Evolutionary conservation across 1,140 invertebrate species (phyloP).

Genomic region (Drosophila watanabei): DNA sequence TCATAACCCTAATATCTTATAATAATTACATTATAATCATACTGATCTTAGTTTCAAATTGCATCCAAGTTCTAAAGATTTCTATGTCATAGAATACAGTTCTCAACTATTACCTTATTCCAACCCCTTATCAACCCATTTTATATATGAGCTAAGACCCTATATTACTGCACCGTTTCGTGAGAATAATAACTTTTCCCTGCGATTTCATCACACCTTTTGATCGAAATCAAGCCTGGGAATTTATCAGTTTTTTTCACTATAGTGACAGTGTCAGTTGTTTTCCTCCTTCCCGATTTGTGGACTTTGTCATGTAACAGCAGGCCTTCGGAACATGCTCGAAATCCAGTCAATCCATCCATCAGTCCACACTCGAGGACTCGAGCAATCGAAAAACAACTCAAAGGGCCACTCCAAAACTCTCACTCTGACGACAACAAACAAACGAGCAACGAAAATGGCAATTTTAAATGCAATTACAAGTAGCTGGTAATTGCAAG

Average conservation of each 20-base stretch:
- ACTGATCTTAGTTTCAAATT: too few species aligned
- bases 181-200: neutral
- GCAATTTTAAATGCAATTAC: slow-evolving; percentile 70
- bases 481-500: slow-evolving; percentile 51
- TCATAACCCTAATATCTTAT: neutral
- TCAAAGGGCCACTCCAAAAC: slow-evolving; percentile 33
- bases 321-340: slow-evolving; percentile 29
- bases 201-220: slow-evolving; percentile 14
- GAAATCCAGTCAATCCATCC: slow-evolving; percentile 21
- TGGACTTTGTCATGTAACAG: slow-evolving; percentile 47
- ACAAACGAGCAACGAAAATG: slow-evolving; percentile 18
- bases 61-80: neutral
- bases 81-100: accelerated
- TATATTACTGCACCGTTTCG: slow-evolving; percentile 22
- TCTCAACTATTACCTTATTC: neutral
- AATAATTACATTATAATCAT: neutral
- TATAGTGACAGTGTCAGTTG: slow-evolving; percentile 2
- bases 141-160: slow-evolving; percentile 4
- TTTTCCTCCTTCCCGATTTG: slow-evolving; percentile 22
- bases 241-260: slow-evolving; percentile 20
- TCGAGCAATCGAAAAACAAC: slow-evolving; percentile 37
- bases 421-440: slow-evolving; percentile 38
- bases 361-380: slow-evolving; percentile 1
- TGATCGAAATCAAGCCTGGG: neutral
- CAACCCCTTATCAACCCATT: neutral